Evolutionary conservation across 2,113 vertebrate genomes (phyloP).

Genomic region (Copsychus sechellarum): DNA sequence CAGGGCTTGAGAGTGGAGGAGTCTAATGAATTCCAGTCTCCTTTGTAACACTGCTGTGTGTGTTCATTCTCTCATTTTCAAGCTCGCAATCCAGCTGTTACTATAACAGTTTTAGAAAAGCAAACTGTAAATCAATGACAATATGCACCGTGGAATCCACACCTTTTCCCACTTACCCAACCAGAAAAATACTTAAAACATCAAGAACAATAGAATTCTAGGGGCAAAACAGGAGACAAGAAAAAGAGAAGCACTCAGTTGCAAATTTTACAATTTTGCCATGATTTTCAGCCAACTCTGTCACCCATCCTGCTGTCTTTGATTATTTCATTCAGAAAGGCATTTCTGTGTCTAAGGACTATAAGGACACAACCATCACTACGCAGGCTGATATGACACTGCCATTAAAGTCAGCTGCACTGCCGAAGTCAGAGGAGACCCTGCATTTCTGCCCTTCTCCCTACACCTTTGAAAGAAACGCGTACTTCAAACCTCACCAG

Average conservation of each 20-base stretch:
- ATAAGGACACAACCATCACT: neutral
- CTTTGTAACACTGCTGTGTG: neutral
- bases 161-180: neutral
- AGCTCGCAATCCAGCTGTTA: conserved; percentile 10
- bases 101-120: neutral
- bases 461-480: neutral
- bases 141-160: neutral
- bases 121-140: neutral
- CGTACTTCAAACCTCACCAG: neutral
- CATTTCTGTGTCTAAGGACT: neutral
- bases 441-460: neutral
- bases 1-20: neutral
- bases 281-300: neutral
- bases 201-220: conserved; percentile 26
- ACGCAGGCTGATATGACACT: neutral
- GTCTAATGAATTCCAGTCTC: conserved; percentile 30
- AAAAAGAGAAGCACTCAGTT: neutral
- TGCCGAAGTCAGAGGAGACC: neutral
- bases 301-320: neutral
- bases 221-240: neutral
- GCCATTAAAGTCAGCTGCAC: neutral
- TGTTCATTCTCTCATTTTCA: neutral
- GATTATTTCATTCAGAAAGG: neutral
- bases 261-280: neutral
- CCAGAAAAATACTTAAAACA: neutral